Conservation (phyloP, 2,888 invertebrate genomes). For the Dicyrtomina minuta region DNA sequence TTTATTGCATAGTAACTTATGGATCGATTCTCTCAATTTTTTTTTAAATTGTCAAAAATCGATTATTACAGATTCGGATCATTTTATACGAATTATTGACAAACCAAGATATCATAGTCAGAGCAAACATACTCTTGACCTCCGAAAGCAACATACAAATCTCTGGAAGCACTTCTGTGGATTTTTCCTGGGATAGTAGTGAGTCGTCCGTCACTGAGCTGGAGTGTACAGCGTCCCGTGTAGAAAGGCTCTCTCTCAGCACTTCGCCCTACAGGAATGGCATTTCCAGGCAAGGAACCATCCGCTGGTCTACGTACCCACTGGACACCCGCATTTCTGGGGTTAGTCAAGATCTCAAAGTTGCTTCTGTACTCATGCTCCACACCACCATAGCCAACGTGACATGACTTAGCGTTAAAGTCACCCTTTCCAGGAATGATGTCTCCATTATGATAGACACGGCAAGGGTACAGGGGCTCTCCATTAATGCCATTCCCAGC, state of each 20-base stretch:
- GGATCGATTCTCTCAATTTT: no score
- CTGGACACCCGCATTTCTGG: conserved; percentile 36
- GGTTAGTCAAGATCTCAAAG: conserved; percentile 48
- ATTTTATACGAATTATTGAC: conserved; percentile 28
- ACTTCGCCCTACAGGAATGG: conserved; percentile 44
- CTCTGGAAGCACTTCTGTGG: conserved; percentile 40
- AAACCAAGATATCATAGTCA: conserved; percentile 34
- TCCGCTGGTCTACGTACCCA: conserved; percentile 32
- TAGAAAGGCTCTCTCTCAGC: conserved; percentile 50
- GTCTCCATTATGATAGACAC: conserved; percentile 47
- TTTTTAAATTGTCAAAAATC: no score
- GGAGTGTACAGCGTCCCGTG: conserved; percentile 42
- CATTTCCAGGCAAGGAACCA: conserved; percentile 39
- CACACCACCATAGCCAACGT: conserved; percentile 38
- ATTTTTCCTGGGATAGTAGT: conserved; percentile 47
- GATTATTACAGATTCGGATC: no score
- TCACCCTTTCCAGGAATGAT: conserved; percentile 51
- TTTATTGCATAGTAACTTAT: no score
- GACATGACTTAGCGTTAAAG: conserved; percentile 37
- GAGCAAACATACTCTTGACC: conserved; percentile 33
- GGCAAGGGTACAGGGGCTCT: conserved; percentile 41
- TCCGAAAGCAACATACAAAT: conserved; percentile 33
- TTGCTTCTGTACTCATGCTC: conserved; percentile 40
- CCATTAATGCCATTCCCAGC: conserved; percentile 42
- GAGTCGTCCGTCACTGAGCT: conserved; percentile 27